Conservation (phyloP, 2,797 vertebrate genomes). For the Trachops cirrhosus region DNA sequence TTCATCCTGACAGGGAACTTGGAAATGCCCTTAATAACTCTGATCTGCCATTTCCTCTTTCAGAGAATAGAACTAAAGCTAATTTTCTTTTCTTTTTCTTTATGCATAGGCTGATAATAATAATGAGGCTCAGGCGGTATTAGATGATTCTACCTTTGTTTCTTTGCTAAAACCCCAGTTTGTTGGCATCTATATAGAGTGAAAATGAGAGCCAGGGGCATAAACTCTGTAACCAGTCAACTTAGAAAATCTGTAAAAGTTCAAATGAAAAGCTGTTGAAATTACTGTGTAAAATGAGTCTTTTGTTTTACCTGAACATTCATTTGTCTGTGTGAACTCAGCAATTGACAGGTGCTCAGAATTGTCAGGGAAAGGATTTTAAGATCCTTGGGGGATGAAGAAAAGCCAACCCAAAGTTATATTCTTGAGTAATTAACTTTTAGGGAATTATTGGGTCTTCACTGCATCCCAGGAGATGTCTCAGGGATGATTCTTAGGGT, state of each 20-base stretch:
- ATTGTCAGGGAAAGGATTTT: background rate
- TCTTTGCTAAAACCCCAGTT: background rate
- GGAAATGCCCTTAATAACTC: background rate
- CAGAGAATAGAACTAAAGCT: background rate
- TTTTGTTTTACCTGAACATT: background rate
- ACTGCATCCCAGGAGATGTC: background rate
- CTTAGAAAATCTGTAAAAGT: background rate
- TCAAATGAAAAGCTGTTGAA: background rate
- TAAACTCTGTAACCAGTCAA: background rate
- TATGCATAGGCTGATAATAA: background rate
- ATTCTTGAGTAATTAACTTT: background rate
- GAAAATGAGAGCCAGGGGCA: background rate
- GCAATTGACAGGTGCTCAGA: background rate
- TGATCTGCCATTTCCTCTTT: background rate
- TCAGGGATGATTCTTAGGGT: background rate
- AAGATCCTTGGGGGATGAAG: background rate
- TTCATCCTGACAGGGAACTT: background rate
- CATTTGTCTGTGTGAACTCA: background rate
- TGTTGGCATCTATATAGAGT: background rate
- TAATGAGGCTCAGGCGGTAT: background rate
- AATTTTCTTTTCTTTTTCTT: background rate
- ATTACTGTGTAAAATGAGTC: background rate
- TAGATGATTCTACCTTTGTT: background rate
- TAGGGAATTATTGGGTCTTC: background rate
- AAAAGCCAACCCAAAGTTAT: background rate